Evolutionary conservation across 2,888 invertebrate species (phyloP).

Genomic region (Sinelater perroti): DNA sequence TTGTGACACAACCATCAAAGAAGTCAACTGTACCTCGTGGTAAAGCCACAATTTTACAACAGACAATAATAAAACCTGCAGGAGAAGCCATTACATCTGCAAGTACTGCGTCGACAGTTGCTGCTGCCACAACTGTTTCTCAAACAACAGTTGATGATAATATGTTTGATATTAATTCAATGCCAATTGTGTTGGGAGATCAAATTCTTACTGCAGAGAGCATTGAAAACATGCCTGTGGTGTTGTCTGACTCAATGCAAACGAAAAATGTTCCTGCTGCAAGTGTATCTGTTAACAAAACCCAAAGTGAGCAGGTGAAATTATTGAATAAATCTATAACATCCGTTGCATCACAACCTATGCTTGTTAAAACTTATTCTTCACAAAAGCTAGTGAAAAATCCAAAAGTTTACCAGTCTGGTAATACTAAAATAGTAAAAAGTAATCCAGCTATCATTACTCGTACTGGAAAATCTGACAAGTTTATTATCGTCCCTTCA

Average conservation of each 20-base stretch:
- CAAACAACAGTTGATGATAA: constrained; percentile 58
- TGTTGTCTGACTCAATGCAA: constrained; percentile 56
- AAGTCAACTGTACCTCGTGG: constrained; percentile 39
- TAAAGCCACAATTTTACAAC: constrained; percentile 58
- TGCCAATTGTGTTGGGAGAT: constrained; percentile 79
- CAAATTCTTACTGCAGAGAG: constrained; percentile 73
- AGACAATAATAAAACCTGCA: constrained; percentile 59
- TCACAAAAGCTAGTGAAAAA: constrained; percentile 38
- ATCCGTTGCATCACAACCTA: constrained; percentile 26
- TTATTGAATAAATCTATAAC: constrained; percentile 44
- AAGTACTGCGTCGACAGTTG: constrained; percentile 14
- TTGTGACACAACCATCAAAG: constrained; percentile 12
- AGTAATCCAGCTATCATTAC: constrained; percentile 46
- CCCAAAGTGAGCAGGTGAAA: constrained; percentile 45
- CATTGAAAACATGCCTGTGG: constrained; percentile 74
- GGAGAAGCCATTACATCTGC: constrained; percentile 55
- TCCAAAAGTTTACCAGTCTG: constrained; percentile 44
- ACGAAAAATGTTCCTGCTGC: constrained; percentile 36
- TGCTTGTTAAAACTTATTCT: constrained; percentile 33
- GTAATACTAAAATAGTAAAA: constrained; percentile 46
- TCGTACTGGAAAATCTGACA: constrained; percentile 48
- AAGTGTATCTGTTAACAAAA: constrained; percentile 38
- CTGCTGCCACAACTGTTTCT: neutral
- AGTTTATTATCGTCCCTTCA: constrained; percentile 49
- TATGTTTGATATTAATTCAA: constrained; percentile 77